These are phyloP conservation scores for Drosophila virilis DNA, from an alignment of 1,140 invertebrate species.

Conservation along the genomic window DNA sequence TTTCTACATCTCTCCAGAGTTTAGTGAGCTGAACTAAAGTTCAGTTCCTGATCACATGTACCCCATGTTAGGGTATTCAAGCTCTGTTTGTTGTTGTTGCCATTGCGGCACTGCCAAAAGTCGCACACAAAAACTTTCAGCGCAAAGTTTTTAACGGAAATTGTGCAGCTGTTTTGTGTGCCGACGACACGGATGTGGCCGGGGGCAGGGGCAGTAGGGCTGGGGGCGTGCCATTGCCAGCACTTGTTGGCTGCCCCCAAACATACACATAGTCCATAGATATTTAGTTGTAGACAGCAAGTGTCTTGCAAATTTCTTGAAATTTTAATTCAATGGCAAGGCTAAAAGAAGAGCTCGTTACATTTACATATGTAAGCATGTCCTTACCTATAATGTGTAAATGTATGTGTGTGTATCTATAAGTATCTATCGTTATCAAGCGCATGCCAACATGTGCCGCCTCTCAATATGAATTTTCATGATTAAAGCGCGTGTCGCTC, in stretches of 20 bases:
- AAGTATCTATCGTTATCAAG: constrained; percentile 31
- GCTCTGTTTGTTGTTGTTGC: constrained; percentile 49
- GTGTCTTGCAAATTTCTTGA: constrained; percentile 63
- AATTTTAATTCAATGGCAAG: constrained; percentile 75
- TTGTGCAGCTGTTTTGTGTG: constrained; percentile 78
- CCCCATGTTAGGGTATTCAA: constrained; percentile 23
- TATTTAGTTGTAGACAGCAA: constrained; percentile 25
- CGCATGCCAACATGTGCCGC: constrained; percentile 30
- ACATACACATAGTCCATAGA: constrained; percentile 19
- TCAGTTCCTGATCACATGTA: no score
- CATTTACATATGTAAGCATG: constrained; percentile 1
- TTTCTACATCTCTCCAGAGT: no score
- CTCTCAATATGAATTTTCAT: constrained; percentile 76
- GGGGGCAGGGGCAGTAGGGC: no score
- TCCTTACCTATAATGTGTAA: neutral
- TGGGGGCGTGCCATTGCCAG: neutral
- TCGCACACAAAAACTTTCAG: constrained; percentile 74
- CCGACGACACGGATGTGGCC: constrained; percentile 25
- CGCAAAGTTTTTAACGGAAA: constrained; percentile 74
- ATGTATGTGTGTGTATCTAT: neutral
- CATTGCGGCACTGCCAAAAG: constrained; percentile 48
- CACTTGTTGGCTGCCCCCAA: constrained; percentile 52
- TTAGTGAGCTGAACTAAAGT: no score
- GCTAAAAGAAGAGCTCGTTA: neutral
- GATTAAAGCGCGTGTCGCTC: constrained; percentile 75